Conservation (phyloP, 2,888 invertebrate species). For the Lepeophtheirus nordmannii region DNA sequence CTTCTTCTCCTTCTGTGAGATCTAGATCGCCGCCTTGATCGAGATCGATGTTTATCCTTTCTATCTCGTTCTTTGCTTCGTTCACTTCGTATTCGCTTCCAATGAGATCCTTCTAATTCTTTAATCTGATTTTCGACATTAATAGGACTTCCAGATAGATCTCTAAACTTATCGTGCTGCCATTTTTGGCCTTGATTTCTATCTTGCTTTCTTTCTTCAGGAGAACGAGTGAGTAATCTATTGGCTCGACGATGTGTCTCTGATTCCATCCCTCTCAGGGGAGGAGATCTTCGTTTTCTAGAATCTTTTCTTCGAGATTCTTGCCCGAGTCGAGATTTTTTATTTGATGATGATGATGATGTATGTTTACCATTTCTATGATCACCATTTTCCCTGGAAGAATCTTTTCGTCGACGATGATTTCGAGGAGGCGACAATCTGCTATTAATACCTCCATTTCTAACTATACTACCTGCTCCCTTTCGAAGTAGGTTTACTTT, state of each 20-base stretch:
- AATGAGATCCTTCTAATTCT: constrained; percentile 15
- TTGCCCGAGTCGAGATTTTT: not conserved
- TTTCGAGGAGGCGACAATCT: not conserved
- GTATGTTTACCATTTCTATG: no score
- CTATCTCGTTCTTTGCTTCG: constrained; percentile 19
- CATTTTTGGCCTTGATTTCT: not conserved
- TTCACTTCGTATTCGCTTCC: constrained; percentile 20
- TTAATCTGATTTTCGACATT: not conserved
- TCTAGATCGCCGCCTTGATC: constrained; percentile 3
- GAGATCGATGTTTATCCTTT: not conserved
- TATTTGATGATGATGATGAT: not conserved
- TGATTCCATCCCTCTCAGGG: not conserved
- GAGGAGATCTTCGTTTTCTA: not conserved
- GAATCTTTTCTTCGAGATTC: not conserved
- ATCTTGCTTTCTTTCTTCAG: not conserved
- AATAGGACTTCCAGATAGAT: not conserved
- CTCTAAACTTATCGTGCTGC: constrained; percentile 20
- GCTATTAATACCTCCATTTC: no score
- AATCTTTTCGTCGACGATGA: not conserved
- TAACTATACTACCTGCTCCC: no score
- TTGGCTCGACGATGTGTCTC: not conserved
- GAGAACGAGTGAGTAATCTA: not conserved
- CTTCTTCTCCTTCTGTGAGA: constrained; percentile 9
- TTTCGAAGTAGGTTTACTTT: no score
- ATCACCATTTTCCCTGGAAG: no score